Percentiles rank a stretch among this genome's conserved stretches.
Evolutionary conservation across 2,888 invertebrate species (phyloP).

Genomic region (Xylota segnis): DNA sequence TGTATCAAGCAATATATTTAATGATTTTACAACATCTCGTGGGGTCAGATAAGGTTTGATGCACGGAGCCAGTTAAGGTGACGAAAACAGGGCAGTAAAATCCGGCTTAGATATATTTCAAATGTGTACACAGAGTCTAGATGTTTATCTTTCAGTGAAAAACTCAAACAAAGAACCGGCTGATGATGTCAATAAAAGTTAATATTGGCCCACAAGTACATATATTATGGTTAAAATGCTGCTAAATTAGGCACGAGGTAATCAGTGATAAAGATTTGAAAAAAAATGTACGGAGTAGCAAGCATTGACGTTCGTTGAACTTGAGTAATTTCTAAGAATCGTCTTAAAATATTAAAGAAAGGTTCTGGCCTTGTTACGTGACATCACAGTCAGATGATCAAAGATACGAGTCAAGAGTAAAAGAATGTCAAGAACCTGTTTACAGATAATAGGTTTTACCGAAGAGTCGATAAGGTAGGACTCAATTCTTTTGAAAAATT

Average conservation of each 20-base stretch:
- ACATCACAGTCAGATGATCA: too few species aligned
- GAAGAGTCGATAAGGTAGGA: too few species aligned
- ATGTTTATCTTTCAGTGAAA: neutral
- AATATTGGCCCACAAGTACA: neutral
- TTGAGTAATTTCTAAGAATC: neutral
- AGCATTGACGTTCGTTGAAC: neutral
- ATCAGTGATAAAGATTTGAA: neutral
- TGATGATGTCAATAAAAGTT: neutral
- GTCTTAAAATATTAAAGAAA: too few species aligned
- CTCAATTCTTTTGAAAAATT: too few species aligned
- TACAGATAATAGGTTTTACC: too few species aligned
- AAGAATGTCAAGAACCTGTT: too few species aligned
- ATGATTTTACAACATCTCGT: conserved; percentile 6
- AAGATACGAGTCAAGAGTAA: too few species aligned
- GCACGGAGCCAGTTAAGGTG: conserved; percentile 1
- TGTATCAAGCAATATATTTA: conserved; percentile 15
- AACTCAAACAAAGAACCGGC: neutral
- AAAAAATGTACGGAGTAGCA: neutral
- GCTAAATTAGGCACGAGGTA: neutral
- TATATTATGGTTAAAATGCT: conserved; percentile 3
- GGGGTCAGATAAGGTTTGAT: conserved; percentile 14
- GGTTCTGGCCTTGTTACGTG: neutral
- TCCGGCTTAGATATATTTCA: neutral
- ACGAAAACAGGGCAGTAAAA: conserved; percentile 6
- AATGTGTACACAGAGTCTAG: neutral